phyloP scores from a whole-genome alignment of 1,140 invertebrate species.

The Drosophila nannoptera region DNA sequence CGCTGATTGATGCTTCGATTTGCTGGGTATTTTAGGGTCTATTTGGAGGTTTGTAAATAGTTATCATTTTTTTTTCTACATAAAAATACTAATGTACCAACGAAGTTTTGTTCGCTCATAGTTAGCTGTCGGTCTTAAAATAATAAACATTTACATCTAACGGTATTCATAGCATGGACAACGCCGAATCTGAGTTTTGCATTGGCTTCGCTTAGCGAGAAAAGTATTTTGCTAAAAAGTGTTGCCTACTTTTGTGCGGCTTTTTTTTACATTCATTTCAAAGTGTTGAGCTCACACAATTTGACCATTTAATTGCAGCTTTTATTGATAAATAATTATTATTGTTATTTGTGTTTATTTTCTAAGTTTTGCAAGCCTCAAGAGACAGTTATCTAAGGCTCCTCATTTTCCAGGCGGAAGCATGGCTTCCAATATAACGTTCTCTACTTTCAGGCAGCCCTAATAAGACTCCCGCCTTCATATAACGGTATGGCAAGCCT shows the following conservation, averaged over 20 bases:
- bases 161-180: not conserved
- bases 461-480: too few relatives aligned
- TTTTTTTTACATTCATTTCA: not conserved
- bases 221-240: not conserved
- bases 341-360: too few relatives aligned
- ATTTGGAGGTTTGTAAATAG: constrained; percentile 39
- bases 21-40: constrained; percentile 3
- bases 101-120: constrained; percentile 51
- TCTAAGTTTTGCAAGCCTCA: too few relatives aligned
- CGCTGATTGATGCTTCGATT: not conserved
- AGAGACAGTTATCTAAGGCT: too few relatives aligned
- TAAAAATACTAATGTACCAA: constrained; percentile 39
- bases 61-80: constrained; percentile 15
- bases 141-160: constrained; percentile 11
- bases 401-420: too few relatives aligned
- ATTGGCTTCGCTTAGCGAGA: constrained; percentile 1
- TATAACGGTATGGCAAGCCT: too few relatives aligned
- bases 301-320: too few relatives aligned
- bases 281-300: too few relatives aligned
- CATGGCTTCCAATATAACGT: not conserved
- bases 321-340: too few relatives aligned
- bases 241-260: constrained; percentile 1
- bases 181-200: too few relatives aligned
- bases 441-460: not conserved
- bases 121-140: constrained; percentile 42